Percentiles rank a stretch among this genome's conserved stretches.
Conservation (phyloP, 2,797 vertebrate species). For the Leontocebus nigricollis region DNA sequence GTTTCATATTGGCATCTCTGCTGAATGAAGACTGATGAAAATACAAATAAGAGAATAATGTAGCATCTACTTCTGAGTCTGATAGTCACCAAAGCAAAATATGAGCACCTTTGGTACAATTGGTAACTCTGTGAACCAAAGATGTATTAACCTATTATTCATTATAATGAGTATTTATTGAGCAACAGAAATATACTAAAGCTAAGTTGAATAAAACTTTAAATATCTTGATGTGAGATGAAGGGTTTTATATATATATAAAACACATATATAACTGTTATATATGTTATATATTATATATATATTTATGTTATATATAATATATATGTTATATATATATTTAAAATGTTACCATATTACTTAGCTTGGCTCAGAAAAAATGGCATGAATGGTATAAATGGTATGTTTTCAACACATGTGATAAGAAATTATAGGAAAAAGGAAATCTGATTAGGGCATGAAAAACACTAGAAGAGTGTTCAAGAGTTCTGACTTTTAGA, state of each 20-base stretch:
- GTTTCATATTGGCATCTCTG: neutral
- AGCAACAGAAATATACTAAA: neutral
- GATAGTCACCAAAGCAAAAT: constrained; percentile 12
- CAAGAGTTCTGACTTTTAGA: neutral
- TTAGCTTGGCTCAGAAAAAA: constrained; percentile 26
- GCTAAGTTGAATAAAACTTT: constrained; percentile 7
- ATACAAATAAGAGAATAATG: constrained; percentile 2
- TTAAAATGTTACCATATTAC: neutral
- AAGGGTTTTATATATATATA: neutral
- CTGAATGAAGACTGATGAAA: constrained; percentile 29
- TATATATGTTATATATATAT: neutral
- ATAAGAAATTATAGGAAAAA: neutral
- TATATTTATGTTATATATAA: no score
- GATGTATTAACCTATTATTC: neutral
- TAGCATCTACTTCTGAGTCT: neutral
- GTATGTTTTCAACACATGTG: neutral
- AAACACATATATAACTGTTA: neutral
- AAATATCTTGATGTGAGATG: neutral
- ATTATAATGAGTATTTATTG: neutral
- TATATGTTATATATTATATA: no score
- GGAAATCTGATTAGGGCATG: neutral
- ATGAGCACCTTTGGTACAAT: neutral
- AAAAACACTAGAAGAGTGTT: neutral
- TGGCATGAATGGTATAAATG: neutral
- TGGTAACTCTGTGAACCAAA: neutral